Evolutionary conservation across 2,888 invertebrate species (phyloP).

Genomic region (Orthosia gothica): DNA sequence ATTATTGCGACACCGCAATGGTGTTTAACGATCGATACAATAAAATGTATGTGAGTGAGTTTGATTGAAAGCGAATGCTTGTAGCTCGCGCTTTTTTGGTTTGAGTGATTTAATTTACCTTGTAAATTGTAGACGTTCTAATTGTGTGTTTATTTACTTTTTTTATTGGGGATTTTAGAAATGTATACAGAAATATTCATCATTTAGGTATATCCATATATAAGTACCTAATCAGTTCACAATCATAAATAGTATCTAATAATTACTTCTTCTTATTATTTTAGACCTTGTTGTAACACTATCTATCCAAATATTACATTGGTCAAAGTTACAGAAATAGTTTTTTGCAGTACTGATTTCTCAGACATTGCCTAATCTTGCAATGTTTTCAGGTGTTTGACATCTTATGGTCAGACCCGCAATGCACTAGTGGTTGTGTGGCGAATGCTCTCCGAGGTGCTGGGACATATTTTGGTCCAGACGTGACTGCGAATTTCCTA

Average conservation of each 20-base stretch:
- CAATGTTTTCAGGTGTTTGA: conserved; percentile 94
- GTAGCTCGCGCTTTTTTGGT: conserved; percentile 29
- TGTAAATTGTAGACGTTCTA: conserved; percentile 1
- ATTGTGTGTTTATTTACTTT: neutral
- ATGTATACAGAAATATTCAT: neutral
- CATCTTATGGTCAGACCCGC: conserved; percentile 98
- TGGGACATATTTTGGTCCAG: conserved; percentile 98
- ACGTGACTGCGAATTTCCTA: conserved; percentile 95
- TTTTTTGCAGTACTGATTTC: neutral
- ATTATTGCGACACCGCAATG: conserved; percentile 48
- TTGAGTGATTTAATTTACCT: conserved; percentile 30
- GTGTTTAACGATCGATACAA: conserved; percentile 51
- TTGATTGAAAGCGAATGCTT: conserved; percentile 47
- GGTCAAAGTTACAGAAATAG: neutral
- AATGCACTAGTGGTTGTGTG: conserved; percentile 94
- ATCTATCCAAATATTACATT: neutral
- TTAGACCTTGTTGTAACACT: neutral
- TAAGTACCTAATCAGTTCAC: too few species aligned
- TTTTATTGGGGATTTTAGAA: neutral
- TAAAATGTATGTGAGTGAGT: conserved; percentile 34
- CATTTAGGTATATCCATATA: neutral
- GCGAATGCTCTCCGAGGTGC: conserved; percentile 97
- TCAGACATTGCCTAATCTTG: neutral
- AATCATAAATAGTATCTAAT: too few species aligned
- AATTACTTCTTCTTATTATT: neutral